These are phyloP conservation scores for Athene cunicularia DNA, from an alignment of 2,113 vertebrate species.

Conservation along the genomic window DNA sequence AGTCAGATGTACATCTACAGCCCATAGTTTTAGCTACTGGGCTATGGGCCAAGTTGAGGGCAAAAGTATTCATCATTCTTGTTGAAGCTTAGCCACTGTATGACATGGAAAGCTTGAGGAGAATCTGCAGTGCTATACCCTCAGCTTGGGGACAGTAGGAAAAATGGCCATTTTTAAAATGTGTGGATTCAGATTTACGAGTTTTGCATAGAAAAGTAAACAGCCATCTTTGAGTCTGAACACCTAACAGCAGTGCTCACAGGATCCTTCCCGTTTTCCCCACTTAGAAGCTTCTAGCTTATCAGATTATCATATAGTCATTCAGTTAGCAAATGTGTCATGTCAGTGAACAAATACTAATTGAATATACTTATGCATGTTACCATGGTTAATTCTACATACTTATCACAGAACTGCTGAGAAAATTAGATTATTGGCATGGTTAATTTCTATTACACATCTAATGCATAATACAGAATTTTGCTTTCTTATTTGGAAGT, in stretches of 20 bases:
- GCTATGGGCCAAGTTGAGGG: not conserved
- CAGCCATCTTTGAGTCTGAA: not conserved
- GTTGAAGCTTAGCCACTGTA: not conserved
- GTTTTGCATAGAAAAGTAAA: not conserved
- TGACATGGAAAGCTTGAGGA: not conserved
- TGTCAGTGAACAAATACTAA: slow-evolving; percentile 8
- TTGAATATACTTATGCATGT: not conserved
- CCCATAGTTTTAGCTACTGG: not conserved
- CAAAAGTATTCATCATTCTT: not conserved
- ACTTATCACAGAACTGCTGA: not conserved
- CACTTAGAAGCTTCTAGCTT: not conserved
- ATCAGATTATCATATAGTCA: not conserved
- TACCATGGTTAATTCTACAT: slow-evolving; percentile 34
- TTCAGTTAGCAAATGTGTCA: not conserved
- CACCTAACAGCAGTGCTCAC: not conserved
- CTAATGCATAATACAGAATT: not conserved
- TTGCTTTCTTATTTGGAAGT: not conserved
- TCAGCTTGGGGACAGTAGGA: not conserved
- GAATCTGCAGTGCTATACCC: not conserved
- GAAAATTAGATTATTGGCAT: not conserved
- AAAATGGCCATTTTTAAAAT: not conserved
- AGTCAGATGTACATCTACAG: not conserved
- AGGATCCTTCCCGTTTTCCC: not conserved
- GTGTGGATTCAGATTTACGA: not conserved
- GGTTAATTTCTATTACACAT: not conserved